These are phyloP conservation scores for Sternotherus odoratus DNA, from an alignment of 2,797 vertebrate species.

Conservation along the genomic window DNA sequence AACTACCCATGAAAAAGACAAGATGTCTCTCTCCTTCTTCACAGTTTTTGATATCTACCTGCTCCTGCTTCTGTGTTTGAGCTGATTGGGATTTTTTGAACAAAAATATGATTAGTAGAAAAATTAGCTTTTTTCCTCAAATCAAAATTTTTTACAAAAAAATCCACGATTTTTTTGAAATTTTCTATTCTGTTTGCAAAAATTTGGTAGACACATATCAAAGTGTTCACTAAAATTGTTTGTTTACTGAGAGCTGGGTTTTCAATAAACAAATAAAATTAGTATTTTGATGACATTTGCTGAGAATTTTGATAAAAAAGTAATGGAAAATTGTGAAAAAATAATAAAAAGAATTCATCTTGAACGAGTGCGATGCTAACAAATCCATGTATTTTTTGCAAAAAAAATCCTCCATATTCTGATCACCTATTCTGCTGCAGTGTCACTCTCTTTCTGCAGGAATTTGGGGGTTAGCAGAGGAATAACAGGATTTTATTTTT, in stretches of 20 bases:
- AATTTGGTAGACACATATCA: not conserved
- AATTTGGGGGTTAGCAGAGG: not conserved
- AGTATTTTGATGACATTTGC: not conserved
- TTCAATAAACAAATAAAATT: not conserved
- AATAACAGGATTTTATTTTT: not conserved
- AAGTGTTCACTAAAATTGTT: not conserved
- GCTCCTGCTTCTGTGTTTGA: not conserved
- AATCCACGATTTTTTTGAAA: not conserved
- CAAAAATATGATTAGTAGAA: not conserved
- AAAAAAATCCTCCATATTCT: not conserved
- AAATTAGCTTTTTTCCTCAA: not conserved
- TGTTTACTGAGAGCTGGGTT: not conserved
- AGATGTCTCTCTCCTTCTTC: not conserved
- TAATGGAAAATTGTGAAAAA: not conserved
- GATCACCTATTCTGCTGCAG: not conserved
- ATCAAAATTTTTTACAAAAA: not conserved
- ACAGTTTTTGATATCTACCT: not conserved
- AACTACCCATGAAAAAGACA: not conserved
- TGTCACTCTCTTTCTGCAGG: not conserved
- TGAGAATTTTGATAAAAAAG: not conserved
- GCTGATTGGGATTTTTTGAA: not conserved
- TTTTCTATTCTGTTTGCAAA: not conserved
- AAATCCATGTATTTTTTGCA: not conserved
- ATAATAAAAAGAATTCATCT: not conserved
- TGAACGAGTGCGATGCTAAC: not conserved